Base-by-base conservation (phyloP, 2,113 vertebrate species). In the Panthera leo region DNA sequence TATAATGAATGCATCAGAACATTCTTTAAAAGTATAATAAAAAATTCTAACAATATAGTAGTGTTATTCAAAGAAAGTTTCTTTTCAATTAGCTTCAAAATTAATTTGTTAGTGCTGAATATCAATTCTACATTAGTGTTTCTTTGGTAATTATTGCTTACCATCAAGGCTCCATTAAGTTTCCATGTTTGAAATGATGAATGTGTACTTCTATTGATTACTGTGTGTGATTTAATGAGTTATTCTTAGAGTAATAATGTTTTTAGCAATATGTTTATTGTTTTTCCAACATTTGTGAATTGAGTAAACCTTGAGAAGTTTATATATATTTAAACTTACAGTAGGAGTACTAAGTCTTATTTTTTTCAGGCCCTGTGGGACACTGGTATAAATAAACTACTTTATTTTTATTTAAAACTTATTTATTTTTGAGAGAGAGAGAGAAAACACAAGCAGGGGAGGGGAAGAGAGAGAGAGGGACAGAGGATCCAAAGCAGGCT, bases 11-110 rank as follows among this genome's bases (percentile, higher is more conserved):
- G 48, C 12, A 84, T 91, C 23, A 79, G 29, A 97, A 91, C 70
- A 65, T 34, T 94, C 48, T 95, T 93, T 91, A 34, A 94, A 85
- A 71, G 53, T 48, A 51, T 73, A 55, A 80, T 88, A n/a, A 79
- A 97, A 96, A 91, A 31, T 36, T 31, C 61, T 93, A 82, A 71
- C 31, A 95, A 89, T n/a, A 76, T 48, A n/a, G 6, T 89, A 18
- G 3, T 96, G 27, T 92, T 89, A 75, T 87, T 96, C 83, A 94
- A 86, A 95, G 14, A 65, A 94, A 39, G 34, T 96, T 96, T 89
- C 18, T 48, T 97, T 97, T 91, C 86, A 97, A 85, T 96, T 96
- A 95, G 61, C 75, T 95, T 96, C 90, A 25, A 63, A 97, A 96
- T 97, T 96, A 94, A 95, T 93, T 97, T 70, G 48, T 91, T 83